Conservation (phyloP, 2,113 vertebrate genomes). For the Onychostoma macrolepis region DNA sequence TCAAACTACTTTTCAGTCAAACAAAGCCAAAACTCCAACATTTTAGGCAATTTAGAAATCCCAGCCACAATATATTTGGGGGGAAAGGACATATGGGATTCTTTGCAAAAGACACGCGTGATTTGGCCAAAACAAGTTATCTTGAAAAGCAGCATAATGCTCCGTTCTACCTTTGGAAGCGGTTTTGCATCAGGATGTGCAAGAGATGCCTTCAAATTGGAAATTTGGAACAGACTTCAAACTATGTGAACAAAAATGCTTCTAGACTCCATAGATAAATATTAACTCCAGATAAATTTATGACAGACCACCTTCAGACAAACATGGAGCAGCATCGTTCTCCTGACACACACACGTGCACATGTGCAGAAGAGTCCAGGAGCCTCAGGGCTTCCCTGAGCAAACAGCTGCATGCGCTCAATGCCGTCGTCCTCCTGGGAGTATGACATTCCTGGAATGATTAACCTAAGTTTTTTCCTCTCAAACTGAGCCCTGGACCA, state of each 20-base stretch:
- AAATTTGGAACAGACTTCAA: not conserved
- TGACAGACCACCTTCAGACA: slow-evolving; percentile 38
- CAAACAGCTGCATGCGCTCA: slow-evolving; percentile 22
- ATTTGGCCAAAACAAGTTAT: not conserved
- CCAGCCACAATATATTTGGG: too few species aligned
- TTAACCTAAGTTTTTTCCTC: slow-evolving; percentile 66
- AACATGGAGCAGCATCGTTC: slow-evolving; percentile 6
- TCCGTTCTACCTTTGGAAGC: not conserved
- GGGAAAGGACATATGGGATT: not conserved
- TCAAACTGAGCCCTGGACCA: slow-evolving; percentile 56
- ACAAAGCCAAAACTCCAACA: too few species aligned
- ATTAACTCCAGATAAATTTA: not conserved
- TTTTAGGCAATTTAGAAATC: too few species aligned
- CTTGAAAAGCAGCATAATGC: not conserved
- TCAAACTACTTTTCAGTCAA: too few species aligned
- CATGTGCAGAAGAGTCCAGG: not conserved
- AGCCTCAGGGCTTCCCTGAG: slow-evolving; percentile 1
- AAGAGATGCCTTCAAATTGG: not conserved
- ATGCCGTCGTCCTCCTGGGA: not conserved
- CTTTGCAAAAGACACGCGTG: not conserved
- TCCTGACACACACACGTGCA: not conserved
- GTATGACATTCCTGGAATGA: slow-evolving; percentile 41
- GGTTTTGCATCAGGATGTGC: not conserved
- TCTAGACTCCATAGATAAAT: not conserved
- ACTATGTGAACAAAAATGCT: not conserved